Base-by-base conservation (phyloP, 2,888 invertebrate species). In the Drosophila paramelanica region DNA sequence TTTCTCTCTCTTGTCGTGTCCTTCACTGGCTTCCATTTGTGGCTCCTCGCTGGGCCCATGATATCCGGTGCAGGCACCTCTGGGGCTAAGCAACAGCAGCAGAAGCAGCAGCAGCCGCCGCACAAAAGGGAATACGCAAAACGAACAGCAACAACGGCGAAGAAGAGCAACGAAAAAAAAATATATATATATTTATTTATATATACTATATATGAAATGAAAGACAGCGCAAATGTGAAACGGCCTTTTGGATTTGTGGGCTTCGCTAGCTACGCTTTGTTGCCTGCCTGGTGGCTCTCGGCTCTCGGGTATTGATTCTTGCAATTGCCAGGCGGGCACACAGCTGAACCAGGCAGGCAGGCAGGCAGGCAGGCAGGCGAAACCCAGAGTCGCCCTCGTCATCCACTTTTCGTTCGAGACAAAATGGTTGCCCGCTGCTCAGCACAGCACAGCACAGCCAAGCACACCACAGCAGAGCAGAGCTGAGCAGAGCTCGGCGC, bases 211-310 rank as follows among this genome's bases (percentile, higher is more conserved):
- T 31, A 47, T 39, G 49, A 46, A 47, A 51, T 39, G 67, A 57
- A 62, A 51, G 51, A 67, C 42, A 31, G 55, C 50, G 55, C 50
- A 49, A 66, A 73, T 50, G 58, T 50, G 58, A 66, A 57, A 71
- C 66, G 67, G 67, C 77, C 72, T 71, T 64, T 51, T 81, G 84
- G 78, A 75, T 66, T 81, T 67, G 76, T 75, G 59, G 81, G 88
- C 82, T 85, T 83, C 83, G 74, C 86, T 83, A 83, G 82, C 88
- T 84, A 74, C 87, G 81, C 73, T 83, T 60, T 65, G 58, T 59
- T 66, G 74, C 65, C 69, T 75, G 75, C 65, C 69, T 75, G 75
- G 41, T 73, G 67, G 67, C 67, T 61, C 62, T 62, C 46, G 52
- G 64, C 66, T 75, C 66, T 79, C 67, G 65, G 62, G 64, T 84